phyloP scores from a whole-genome alignment of 1,140 invertebrate genomes.

The Drosophila parvula region DNA sequence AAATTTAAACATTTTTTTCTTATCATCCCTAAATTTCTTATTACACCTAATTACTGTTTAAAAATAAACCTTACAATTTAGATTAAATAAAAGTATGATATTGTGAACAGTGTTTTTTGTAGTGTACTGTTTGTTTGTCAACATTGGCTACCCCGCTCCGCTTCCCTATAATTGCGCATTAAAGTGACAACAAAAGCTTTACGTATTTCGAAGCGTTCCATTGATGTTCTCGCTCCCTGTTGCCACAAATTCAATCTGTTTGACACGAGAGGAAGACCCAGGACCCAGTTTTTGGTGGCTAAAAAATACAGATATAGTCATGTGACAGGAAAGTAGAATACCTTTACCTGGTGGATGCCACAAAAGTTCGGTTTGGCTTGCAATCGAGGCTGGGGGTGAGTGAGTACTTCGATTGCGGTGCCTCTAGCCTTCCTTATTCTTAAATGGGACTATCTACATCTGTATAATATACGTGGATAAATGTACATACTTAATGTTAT shows the following conservation, averaged over 20 bases:
- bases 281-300: background rate
- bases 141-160: conserved; percentile 12
- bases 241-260: conserved; percentile 8
- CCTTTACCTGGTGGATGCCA: conserved; percentile 1
- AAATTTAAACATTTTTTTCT: no score
- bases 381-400: background rate
- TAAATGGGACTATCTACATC: conserved; percentile 7
- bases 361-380: background rate
- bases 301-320: background rate
- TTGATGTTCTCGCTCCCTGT: background rate
- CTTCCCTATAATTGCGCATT: conserved; percentile 31
- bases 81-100: no score
- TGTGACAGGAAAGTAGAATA: no score
- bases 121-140: conserved; percentile 18
- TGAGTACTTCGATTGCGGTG: background rate
- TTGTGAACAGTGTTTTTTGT: background rate
- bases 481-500: conserved; percentile 3
- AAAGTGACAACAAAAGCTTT: conserved; percentile 48
- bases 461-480: conserved; percentile 1
- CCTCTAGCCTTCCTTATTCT: background rate
- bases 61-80: no score
- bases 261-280: background rate
- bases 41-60: no score
- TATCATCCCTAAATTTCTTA: no score
- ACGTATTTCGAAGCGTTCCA: background rate